Percentiles rank a stretch among this genome's conserved stretches.
Evolutionary conservation across 64 coral and sea anemone species (phyloP).

Genomic region (Trachythela sp.): DNA sequence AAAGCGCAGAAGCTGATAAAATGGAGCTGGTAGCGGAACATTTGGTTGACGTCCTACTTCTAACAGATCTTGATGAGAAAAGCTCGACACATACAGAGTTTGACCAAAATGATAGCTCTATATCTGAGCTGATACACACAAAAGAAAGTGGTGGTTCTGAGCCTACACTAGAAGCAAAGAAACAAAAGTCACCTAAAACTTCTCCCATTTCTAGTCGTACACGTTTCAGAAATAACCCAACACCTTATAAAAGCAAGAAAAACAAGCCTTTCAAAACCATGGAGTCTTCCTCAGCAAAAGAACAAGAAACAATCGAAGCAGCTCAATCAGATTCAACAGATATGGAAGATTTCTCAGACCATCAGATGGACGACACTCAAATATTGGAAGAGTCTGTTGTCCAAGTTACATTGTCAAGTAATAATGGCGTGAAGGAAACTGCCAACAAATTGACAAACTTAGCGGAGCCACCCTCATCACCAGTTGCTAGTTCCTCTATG

Average conservation of each 20-base stretch:
- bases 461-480: background rate
- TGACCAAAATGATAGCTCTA: background rate
- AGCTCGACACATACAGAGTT: background rate
- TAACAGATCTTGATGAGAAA: background rate
- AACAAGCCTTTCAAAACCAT: background rate
- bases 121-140: background rate
- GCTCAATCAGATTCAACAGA: background rate
- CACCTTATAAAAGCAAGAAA: background rate
- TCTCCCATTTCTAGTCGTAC: slow-evolving; percentile 10
- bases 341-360: background rate
- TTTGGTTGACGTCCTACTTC: background rate
- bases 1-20: background rate
- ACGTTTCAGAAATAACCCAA: background rate
- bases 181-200: background rate
- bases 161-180: background rate
- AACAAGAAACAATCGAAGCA: background rate
- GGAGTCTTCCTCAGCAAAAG: background rate
- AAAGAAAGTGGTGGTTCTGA: background rate
- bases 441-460: background rate
- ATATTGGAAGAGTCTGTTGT: background rate
- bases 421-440: background rate
- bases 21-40: background rate
- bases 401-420: background rate
- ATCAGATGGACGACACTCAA: background rate
- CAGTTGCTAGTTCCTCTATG: background rate